Conservation (phyloP, 2,797 vertebrate genomes). For the Pelodytes ibericus region DNA sequence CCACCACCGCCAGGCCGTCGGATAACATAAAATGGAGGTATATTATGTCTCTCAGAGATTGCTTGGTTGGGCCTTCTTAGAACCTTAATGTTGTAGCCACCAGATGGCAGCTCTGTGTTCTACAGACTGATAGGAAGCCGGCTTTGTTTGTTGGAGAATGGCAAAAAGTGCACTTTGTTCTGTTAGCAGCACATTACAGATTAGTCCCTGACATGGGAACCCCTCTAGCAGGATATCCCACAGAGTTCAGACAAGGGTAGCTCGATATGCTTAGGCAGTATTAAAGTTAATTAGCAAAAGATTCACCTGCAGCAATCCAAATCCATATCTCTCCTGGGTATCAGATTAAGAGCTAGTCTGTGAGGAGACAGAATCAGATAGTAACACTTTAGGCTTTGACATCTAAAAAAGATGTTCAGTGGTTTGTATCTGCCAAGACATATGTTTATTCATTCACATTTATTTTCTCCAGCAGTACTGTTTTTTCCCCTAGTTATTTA, state of each 20-base stretch:
- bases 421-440: conserved; percentile 41
- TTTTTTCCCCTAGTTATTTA: not conserved
- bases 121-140: conserved; percentile 36
- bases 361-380: conserved; percentile 51
- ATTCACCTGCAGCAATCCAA: conserved; percentile 56
- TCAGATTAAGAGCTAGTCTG: conserved; percentile 55
- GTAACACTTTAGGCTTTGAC: conserved; percentile 49
- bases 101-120: no score
- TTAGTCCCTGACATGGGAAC: conserved; percentile 56
- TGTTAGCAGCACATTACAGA: conserved; percentile 53
- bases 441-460: conserved; percentile 46
- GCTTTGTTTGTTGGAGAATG: conserved; percentile 33
- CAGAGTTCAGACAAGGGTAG: conserved; percentile 57
- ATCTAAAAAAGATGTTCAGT: conserved; percentile 44
- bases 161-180: conserved; percentile 34
- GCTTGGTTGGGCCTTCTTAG: no score
- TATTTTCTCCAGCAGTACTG: conserved; percentile 10
- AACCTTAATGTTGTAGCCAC: no score
- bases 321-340: conserved; percentile 57
- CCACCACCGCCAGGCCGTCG: no score
- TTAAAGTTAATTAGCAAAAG: conserved; percentile 57
- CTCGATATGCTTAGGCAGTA: conserved; percentile 57
- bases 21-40: no score
- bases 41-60: no score
- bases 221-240: conserved; percentile 56